Evolutionary conservation across 2,113 vertebrate species (phyloP), one percentile per base, ranked within the genome.

Genomic region (Acrocephalus arundinaceus): DNA sequence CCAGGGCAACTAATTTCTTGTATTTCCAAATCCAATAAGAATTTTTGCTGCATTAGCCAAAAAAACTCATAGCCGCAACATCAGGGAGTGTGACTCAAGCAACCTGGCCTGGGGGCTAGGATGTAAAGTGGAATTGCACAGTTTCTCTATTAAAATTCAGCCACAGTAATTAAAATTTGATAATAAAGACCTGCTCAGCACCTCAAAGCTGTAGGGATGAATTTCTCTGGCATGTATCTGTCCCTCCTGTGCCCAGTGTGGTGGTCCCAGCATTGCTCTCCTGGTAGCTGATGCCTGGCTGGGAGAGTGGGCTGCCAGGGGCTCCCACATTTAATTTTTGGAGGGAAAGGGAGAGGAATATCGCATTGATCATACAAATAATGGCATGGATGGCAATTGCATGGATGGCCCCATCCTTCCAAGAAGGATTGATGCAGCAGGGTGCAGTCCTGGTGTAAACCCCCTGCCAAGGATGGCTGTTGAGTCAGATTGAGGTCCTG

Each of bases 91-190:
- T 80, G 78, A 92, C 67, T 76, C 0, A 17, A 63, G 49, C 6
- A 9, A 89, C 54, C 65, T 85, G 68, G 87, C 84, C 87, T 45
- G 61, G 84, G 46, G 87, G 63, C 45, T 17, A 33, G 72, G 68
- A 72, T 54, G 8, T 59, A 73, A 73, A 91, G 57, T 21, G 30
- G 39, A 75, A 91, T 93, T 72, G 49, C 25, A 49, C 25, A 28
- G 59, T 63, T 94, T 79, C 45, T 51, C 67, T 66, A 75, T 94
- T 93, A 92, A 93, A 94, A 94, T 88, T 85, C 78, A 81, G 20
- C n/a, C 57, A 31, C 0, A 0, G 59, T 91, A 79, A 85, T 96
- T 73, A 76, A 83, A 85, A 70, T 66, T 62, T 84, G 73, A 76
- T 86, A 66, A 54, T 72, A 52, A 70, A 85, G 75, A 74, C 51